A percentile compares a stretch with the other conserved stretches of the same genome.
These are phyloP conservation scores for Brenthis daphne DNA, from an alignment of 2,888 invertebrate species.

Conservation along the genomic window DNA sequence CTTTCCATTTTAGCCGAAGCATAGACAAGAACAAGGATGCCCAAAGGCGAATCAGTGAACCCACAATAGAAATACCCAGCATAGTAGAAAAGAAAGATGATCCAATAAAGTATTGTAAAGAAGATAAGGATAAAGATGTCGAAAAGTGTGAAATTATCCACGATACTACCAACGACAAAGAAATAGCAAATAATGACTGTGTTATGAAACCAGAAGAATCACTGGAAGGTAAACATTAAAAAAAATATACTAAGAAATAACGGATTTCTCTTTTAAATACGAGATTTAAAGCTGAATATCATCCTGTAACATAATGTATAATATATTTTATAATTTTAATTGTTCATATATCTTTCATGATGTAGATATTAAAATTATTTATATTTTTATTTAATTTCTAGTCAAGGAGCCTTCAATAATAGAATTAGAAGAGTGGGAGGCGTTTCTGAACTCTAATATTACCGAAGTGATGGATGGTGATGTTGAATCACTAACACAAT, in stretches of 20 bases:
- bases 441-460: conserved; percentile 90
- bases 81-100: conserved; percentile 55
- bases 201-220: conserved; percentile 59
- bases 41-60: conserved; percentile 74
- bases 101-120: conserved; percentile 61
- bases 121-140: conserved; percentile 70
- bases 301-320: too few species aligned
- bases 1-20: conserved; percentile 74
- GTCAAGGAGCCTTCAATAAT: conserved; percentile 84
- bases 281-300: too few species aligned
- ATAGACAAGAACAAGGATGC: conserved; percentile 74
- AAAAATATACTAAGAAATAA: too few species aligned
- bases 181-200: conserved; percentile 69
- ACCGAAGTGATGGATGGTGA: conserved; percentile 92
- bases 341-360: background rate
- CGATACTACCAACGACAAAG: conserved; percentile 67
- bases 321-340: background rate
- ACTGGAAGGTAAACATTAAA: conserved; percentile 55
- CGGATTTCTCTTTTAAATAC: too few species aligned
- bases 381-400: conserved; percentile 43
- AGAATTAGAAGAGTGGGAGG: conserved; percentile 94
- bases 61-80: conserved; percentile 62
- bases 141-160: conserved; percentile 76
- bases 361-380: background rate
- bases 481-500: conserved; percentile 87